These are phyloP conservation scores for Hippocampus guttulatus DNA, from an alignment of 2,113 vertebrate genomes.

Conservation along the genomic window DNA sequence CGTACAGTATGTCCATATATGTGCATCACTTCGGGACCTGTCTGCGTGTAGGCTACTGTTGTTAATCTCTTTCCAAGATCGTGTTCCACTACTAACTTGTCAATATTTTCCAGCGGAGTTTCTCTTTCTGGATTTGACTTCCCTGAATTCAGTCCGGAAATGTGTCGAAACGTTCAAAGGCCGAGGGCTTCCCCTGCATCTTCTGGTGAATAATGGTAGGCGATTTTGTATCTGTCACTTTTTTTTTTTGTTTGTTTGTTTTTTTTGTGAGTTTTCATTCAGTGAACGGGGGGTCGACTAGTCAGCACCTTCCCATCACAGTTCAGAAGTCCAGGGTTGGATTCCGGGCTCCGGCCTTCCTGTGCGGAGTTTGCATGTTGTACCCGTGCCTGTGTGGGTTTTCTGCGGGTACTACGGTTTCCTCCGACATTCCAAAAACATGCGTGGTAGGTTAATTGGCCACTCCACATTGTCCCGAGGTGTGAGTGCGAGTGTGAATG, in stretches of 20 bases:
- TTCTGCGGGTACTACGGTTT: no score
- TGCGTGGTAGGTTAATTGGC: no score
- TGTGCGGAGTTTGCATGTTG: no score
- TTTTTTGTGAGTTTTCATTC: not conserved
- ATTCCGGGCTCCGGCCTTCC: no score
- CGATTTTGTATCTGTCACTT: not conserved
- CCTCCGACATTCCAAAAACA: no score
- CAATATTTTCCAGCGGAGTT: conserved; percentile 78
- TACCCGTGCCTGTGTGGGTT: no score
- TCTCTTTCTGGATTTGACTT: conserved; percentile 82
- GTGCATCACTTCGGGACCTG: not conserved
- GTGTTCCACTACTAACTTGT: not conserved
- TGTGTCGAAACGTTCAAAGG: conserved; percentile 77
- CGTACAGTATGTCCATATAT: not conserved
- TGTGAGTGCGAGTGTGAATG: no score
- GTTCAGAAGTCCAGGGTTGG: no score
- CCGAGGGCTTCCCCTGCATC: conserved; percentile 77
- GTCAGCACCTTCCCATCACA: no score
- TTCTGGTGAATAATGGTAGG: conserved; percentile 91
- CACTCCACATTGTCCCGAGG: no score
- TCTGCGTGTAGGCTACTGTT: not conserved
- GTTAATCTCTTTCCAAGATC: not conserved
- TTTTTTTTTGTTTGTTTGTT: no score
- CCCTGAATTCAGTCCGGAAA: conserved; percentile 76
- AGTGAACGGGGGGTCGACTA: not conserved